Evolutionary conservation across 2,113 vertebrate species (phyloP).

Genomic region (Sinocyclocheilus anophthalmus): DNA sequence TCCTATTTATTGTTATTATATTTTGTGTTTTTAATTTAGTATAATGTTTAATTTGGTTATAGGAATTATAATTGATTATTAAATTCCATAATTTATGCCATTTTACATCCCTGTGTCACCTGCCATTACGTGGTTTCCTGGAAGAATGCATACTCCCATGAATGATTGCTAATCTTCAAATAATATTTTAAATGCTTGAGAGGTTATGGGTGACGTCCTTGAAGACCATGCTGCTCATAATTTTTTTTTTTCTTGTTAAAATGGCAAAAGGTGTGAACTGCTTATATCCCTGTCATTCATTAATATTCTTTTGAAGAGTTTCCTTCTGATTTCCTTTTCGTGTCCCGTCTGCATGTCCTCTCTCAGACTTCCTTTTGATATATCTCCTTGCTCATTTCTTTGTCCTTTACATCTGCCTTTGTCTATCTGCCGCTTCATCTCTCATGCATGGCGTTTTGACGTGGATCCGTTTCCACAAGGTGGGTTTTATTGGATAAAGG

Average conservation of each 20-base stretch:
- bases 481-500: constrained; percentile 36
- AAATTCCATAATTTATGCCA: too few relatives aligned
- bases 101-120: background rate
- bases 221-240: background rate
- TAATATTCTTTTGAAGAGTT: constrained; percentile 46
- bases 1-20: too few relatives aligned
- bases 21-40: too few relatives aligned
- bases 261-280: background rate
- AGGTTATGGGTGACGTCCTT: constrained; percentile 30
- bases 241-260: constrained; percentile 21
- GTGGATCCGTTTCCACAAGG: constrained; percentile 10
- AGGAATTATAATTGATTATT: too few relatives aligned
- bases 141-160: background rate
- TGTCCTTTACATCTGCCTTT: background rate
- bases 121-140: background rate
- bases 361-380: constrained; percentile 38
- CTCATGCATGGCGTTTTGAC: constrained; percentile 17
- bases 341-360: constrained; percentile 36
- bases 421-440: constrained; percentile 21
- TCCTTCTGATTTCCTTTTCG: constrained; percentile 14
- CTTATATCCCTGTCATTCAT: constrained; percentile 41
- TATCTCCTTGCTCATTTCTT: constrained; percentile 32
- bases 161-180: background rate
- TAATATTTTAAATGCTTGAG: background rate
- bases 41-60: too few relatives aligned